phyloP scores from a whole-genome alignment of 30 jellyfish, hydroid and myxozoan species.

The Mastigias papua region DNA sequence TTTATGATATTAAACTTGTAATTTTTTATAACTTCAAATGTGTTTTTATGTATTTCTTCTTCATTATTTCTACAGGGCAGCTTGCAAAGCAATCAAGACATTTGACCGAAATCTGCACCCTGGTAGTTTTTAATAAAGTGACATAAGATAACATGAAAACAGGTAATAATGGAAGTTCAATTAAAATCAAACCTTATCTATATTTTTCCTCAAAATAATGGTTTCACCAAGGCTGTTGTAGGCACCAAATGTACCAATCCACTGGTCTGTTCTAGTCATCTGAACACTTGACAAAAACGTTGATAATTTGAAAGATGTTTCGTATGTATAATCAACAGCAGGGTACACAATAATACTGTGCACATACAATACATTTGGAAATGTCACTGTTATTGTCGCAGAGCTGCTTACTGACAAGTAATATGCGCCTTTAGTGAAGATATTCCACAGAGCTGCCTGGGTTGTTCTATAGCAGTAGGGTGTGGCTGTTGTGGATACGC shows the following conservation, averaged over 20 bases:
- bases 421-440: constrained; percentile 43
- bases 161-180: not conserved
- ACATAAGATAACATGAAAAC: too few species aligned
- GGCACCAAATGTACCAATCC: constrained; percentile 67
- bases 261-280: constrained; percentile 10
- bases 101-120: too few species aligned
- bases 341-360: constrained; percentile 43
- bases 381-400: constrained; percentile 35
- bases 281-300: constrained; percentile 14
- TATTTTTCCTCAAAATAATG: constrained; percentile 13
- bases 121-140: too few species aligned
- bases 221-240: constrained; percentile 43
- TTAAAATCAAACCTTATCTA: constrained; percentile 47
- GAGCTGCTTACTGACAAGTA: constrained; percentile 22
- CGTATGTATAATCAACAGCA: constrained; percentile 18
- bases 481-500: constrained; percentile 56
- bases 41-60: too few species aligned
- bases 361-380: constrained; percentile 34
- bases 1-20: too few species aligned
- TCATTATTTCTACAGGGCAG: too few species aligned
- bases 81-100: too few species aligned
- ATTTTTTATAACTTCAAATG: too few species aligned
- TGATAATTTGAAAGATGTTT: constrained; percentile 43
- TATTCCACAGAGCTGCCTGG: constrained; percentile 23
- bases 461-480: constrained; percentile 27